These are phyloP conservation scores for Eristalinus aeneus DNA, from an alignment of 2,888 invertebrate species.

Conservation along the genomic window DNA sequence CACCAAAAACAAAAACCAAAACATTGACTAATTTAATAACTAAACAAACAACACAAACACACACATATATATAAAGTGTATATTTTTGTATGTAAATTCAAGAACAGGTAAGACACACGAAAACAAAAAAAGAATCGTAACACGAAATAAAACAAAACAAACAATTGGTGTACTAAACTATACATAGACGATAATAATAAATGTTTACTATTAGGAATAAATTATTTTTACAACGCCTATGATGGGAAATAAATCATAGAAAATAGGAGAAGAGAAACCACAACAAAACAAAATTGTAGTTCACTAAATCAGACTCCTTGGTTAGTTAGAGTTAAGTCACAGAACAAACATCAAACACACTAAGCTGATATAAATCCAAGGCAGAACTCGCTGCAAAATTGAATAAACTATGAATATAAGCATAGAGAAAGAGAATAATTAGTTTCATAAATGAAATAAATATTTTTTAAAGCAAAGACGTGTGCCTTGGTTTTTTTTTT, in stretches of 20 bases:
- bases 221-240: slow-evolving; percentile 67
- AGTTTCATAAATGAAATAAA: slow-evolving; percentile 46
- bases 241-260: background rate
- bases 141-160: background rate
- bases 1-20: background rate
- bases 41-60: slow-evolving; percentile 7
- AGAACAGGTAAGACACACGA: background rate
- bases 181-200: slow-evolving; percentile 41
- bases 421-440: background rate
- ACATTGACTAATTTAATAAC: slow-evolving; percentile 11
- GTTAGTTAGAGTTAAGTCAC: background rate
- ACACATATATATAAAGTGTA: slow-evolving; percentile 22
- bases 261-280: slow-evolving; percentile 11
- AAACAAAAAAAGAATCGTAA: background rate
- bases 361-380: slow-evolving; percentile 2
- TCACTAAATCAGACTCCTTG: slow-evolving; percentile 10
- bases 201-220: slow-evolving; percentile 62
- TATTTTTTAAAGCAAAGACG: slow-evolving; percentile 57
- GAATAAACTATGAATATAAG: slow-evolving; percentile 5
- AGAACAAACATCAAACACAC: slow-evolving; percentile 3
- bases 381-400: slow-evolving; percentile 4
- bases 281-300: slow-evolving; percentile 15
- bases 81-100: slow-evolving; percentile 58
- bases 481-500: background rate
- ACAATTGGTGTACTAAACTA: slow-evolving; percentile 61